phyloP scores from a whole-genome alignment of 2,113 vertebrate species.

The Chunga burmeisteri region DNA sequence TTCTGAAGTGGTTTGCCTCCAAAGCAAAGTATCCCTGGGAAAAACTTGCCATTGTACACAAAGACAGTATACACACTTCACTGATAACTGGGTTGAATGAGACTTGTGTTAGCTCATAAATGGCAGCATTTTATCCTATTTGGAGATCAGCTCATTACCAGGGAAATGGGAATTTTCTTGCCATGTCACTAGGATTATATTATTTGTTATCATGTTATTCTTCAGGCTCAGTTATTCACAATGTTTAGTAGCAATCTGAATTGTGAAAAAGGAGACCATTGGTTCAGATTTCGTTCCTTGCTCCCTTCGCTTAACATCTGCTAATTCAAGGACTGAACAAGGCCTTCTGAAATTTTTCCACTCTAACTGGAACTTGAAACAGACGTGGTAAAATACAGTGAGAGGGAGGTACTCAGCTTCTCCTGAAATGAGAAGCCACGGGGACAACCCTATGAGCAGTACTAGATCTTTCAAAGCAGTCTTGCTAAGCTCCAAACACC shows the following conservation, averaged over 20 bases:
- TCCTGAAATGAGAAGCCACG: background rate
- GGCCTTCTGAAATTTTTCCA: background rate
- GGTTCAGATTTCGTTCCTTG: background rate
- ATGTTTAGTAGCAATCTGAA: background rate
- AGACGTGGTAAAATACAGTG: background rate
- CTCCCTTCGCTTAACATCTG: background rate
- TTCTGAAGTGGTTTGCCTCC: background rate
- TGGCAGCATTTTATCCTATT: background rate
- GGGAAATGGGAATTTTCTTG: background rate
- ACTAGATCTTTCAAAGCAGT: background rate
- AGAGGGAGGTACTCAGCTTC: background rate
- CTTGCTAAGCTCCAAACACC: background rate
- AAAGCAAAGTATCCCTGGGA: background rate
- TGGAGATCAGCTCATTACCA: background rate
- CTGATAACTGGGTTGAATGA: background rate
- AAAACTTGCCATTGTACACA: background rate
- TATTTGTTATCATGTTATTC: background rate
- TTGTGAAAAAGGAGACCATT: background rate
- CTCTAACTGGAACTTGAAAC: background rate
- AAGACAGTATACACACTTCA: background rate
- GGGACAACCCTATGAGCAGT: accelerated
- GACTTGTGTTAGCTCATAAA: background rate
- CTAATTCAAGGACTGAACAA: background rate
- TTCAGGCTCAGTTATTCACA: background rate
- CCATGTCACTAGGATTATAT: background rate